Evolutionary conservation across 2,113 vertebrate species (phyloP).

Genomic region (Stegastes partitus): DNA sequence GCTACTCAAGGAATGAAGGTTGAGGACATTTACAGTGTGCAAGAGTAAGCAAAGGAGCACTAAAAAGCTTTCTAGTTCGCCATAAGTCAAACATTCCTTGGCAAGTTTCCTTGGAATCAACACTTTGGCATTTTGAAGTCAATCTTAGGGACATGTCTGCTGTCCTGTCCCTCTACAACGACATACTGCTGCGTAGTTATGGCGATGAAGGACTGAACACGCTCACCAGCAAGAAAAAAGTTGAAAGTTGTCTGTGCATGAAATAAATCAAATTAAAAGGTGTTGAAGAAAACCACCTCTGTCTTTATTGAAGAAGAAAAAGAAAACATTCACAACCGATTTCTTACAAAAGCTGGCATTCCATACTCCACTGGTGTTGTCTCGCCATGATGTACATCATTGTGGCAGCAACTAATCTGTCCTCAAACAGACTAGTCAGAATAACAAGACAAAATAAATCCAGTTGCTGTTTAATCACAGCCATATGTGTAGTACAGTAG

Average conservation of each 20-base stretch:
- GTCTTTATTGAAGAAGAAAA: constrained; percentile 21
- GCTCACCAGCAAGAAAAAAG: constrained; percentile 11
- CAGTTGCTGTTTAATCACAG: neutral
- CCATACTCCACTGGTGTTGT: constrained; percentile 5
- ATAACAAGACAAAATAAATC: neutral
- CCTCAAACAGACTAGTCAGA: neutral
- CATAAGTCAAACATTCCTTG: constrained; percentile 11
- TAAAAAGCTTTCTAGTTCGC: neutral
- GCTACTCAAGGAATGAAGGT: neutral
- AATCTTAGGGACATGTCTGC: neutral
- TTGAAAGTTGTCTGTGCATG: constrained; percentile 22
- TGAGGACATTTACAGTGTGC: constrained; percentile 7
- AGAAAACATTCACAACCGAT: neutral
- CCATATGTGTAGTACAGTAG: neutral
- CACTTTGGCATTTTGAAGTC: neutral
- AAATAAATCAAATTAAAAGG: constrained; percentile 4
- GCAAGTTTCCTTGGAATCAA: constrained; percentile 12
- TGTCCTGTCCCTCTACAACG: neutral
- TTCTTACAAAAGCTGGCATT: constrained; percentile 2
- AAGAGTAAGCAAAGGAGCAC: neutral
- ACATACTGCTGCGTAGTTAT: neutral
- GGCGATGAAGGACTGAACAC: neutral
- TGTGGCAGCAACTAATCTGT: neutral
- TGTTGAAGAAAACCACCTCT: neutral
- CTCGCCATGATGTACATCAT: neutral